A percentile compares a stretch with the other conserved stretches of the same genome.
These are phyloP conservation scores for Glareola pratincola DNA, from an alignment of 2,113 vertebrate species.

Conservation along the genomic window DNA sequence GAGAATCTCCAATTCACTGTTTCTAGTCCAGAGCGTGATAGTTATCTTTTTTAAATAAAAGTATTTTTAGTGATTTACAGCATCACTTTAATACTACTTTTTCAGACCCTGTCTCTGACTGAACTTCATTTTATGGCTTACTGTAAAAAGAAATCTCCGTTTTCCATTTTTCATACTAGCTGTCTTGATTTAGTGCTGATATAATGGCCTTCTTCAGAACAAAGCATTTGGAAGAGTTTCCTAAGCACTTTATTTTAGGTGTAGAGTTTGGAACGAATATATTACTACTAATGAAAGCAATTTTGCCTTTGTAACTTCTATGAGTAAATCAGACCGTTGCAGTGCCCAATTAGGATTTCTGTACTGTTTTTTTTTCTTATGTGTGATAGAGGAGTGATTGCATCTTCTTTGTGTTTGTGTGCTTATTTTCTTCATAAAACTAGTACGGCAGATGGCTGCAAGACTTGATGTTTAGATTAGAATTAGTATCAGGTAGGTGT, in stretches of 20 bases:
- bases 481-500: not conserved
- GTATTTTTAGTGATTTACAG: not conserved
- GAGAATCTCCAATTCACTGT: not conserved
- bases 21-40: not conserved
- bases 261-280: constrained; percentile 29
- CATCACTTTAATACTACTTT: not conserved
- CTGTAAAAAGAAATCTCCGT: constrained; percentile 29
- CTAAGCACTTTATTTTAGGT: constrained; percentile 54
- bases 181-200: constrained; percentile 55
- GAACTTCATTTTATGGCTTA: constrained; percentile 38
- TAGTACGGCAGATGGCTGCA: not conserved
- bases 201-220: constrained; percentile 50
- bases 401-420: not conserved
- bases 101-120: not conserved
- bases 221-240: constrained; percentile 45
- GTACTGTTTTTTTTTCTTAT: not conserved
- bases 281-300: constrained; percentile 14
- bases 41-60: not conserved
- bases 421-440: not conserved
- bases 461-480: not conserved
- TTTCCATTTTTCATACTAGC: constrained; percentile 52
- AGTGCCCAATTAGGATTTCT: not conserved
- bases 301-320: constrained; percentile 20
- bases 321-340: not conserved
- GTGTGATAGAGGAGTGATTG: not conserved